phyloP scores from a whole-genome alignment of 2,113 vertebrate species.

The Passer domesticus region DNA sequence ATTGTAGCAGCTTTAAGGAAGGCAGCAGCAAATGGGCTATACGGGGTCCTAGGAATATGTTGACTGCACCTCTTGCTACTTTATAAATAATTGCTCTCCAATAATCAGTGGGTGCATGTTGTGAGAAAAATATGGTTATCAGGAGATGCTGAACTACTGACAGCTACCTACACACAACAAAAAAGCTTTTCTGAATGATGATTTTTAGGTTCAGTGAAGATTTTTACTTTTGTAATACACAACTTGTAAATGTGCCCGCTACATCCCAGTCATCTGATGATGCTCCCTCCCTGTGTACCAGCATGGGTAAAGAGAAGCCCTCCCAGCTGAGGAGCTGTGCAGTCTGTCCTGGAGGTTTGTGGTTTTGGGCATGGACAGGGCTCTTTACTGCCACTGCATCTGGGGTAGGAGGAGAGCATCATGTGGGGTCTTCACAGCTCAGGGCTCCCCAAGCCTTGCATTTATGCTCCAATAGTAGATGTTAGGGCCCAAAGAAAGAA shows the following conservation, averaged over 20 bases:
- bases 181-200: background rate
- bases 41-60: background rate
- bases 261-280: background rate
- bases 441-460: background rate
- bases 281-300: fast-evolving
- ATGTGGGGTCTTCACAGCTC: fast-evolving
- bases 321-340: fast-evolving
- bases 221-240: background rate
- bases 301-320: background rate
- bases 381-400: background rate
- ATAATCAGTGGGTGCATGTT: background rate
- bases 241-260: fast-evolving
- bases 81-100: background rate
- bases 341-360: background rate
- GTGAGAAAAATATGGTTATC: background rate
- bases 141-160: background rate
- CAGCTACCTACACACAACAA: background rate
- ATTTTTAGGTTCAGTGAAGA: background rate
- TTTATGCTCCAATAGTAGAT: background rate
- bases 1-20: background rate
- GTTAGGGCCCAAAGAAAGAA: background rate
- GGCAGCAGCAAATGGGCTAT: too few relatives aligned
- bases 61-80: background rate
- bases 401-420: background rate
- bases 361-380: background rate